Evolutionary conservation across 2,888 invertebrate genomes (phyloP), one percentile per base, ranked within the genome.

Genomic region (Epicampocera succincta): DNA sequence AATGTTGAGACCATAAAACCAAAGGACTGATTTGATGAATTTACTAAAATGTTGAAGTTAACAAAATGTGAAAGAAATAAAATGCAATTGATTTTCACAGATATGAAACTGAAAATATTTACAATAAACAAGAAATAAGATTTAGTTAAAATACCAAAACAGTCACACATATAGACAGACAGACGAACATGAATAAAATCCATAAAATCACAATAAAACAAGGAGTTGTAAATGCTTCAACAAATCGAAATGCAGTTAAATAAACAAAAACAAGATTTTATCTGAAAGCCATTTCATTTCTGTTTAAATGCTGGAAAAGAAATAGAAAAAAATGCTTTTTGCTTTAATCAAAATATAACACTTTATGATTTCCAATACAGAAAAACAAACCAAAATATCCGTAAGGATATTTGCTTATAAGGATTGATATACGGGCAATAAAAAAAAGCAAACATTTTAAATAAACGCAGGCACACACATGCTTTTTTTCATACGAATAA

Each of bases 351-450:
- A 73, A 74, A 77, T 58, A 74, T 58, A 77, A 71, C 69, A 71
- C 74, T 56, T 76, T 73, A 66, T 60, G 40, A 52, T 73, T 54
- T 72, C 13, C 19, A 33, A 44, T 12, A 19, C 52, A 33, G 50
- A 63, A 33, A 75, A 46, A 5, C 52, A 61, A 76, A 69, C 1
- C 15, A 33, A 77, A 65, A 54, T 60, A 46, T 38, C 76, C 73
- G 63, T 46, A 50, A 81, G 76, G 72, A 76, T 77, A 81, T 81
- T 72, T 80, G 72, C 46, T 72, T 66, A 81, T 72, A 61, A 50
- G 44, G 72, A 63, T 69, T 46, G 61, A 42, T 60, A 60, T 56
- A 44, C 48, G 50, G 8, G 33, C 48, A 69, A 65, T 40, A 58
- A 21, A 6, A 44, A 58, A 21, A 6, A 44, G 40, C 44, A 75